A percentile compares a stretch with the other conserved stretches of the same genome.
phyloP scores from a whole-genome alignment of 2,888 invertebrate genomes.

The Rhagophthalmus giganteus region DNA sequence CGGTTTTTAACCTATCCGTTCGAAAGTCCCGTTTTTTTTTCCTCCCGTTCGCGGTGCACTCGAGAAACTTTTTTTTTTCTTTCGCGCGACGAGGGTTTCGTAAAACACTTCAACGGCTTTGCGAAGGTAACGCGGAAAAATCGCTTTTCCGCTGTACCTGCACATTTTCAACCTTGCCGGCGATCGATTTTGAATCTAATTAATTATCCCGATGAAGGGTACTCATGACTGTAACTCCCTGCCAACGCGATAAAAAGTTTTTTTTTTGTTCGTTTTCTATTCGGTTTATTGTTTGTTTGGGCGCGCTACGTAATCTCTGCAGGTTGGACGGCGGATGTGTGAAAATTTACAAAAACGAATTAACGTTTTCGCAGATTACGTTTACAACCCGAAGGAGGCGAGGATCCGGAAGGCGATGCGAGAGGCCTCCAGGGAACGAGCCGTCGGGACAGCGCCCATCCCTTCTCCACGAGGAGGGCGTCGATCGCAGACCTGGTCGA shows the following conservation, averaged over 20 bases:
- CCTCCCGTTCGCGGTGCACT: too few species aligned
- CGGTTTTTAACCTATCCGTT: neutral
- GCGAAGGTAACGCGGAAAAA: neutral
- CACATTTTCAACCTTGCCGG: slow-evolving; percentile 41
- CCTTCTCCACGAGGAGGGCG: slow-evolving; percentile 62
- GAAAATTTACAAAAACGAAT: too few species aligned
- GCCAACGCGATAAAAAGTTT: slow-evolving; percentile 25
- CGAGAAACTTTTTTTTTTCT: too few species aligned
- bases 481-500: slow-evolving; percentile 46
- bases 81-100: neutral
- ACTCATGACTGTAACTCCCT: slow-evolving; percentile 19
- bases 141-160: slow-evolving; percentile 29
- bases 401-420: slow-evolving; percentile 64
- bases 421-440: slow-evolving; percentile 53
- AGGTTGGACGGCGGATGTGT: too few species aligned
- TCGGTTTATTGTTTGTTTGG: slow-evolving; percentile 7
- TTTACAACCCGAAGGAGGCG: slow-evolving; percentile 67
- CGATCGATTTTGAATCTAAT: slow-evolving; percentile 46
- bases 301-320: too few species aligned
- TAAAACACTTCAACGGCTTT: neutral
- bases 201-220: slow-evolving; percentile 41
- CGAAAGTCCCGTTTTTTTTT: too few species aligned
- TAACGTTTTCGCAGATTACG: slow-evolving; percentile 58
- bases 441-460: slow-evolving; percentile 59
- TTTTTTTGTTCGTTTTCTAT: slow-evolving; percentile 3